Evolutionary conservation across 2,797 vertebrate genomes (phyloP), one percentile per base, ranked within the genome.

Genomic region (Ctenochaetus hawaiiensis): DNA sequence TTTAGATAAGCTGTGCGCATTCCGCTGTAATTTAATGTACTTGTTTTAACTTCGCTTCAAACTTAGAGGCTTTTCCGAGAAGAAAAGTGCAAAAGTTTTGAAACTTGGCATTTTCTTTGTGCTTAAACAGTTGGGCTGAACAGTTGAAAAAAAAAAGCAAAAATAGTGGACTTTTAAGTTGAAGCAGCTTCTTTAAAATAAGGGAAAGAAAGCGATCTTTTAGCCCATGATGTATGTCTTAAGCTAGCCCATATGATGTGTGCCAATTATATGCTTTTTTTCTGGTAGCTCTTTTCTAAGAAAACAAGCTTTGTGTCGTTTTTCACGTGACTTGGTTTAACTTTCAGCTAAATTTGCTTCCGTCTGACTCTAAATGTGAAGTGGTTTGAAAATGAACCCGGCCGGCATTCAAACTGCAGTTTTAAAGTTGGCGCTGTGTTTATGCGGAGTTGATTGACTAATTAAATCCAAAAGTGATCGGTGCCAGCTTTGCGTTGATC

Each of bases 251-350:
- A 1, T 37, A 10, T 14, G 20, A 12, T 17, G 13, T 12, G 34
- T 34, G 23, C 8, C 20, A 1, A 17, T 13, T 30, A 5, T 1
- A 30, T 30, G 30, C 30, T 30, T 30, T 30, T 30, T 5, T 30
- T 5, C 30, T 30, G 30, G 30, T 3, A 30, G 30, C 30, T 30
- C 30, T 30, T 30, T 30, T 30, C 30, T 30, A 30, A 30, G 30
- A 30, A 30, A 30, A 30, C 30, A 30, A 34, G 54, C 18, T 20
- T 53, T 43, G 41, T 18, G 26, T 30, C 23, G 26, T 16, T 61
- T 44, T 47, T 57, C 67, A 59, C 49, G 45, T 80, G 77, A 65
- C 68, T 81, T 34, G 20, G 51, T 65, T 72, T 54, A 54, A 58
- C 62, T 73, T 53, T 43, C 13, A 13, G 68, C 54, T 48, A 12